These are phyloP conservation scores for Silurus glanis DNA, from an alignment of 2,113 vertebrate species.

Conservation along the genomic window DNA sequence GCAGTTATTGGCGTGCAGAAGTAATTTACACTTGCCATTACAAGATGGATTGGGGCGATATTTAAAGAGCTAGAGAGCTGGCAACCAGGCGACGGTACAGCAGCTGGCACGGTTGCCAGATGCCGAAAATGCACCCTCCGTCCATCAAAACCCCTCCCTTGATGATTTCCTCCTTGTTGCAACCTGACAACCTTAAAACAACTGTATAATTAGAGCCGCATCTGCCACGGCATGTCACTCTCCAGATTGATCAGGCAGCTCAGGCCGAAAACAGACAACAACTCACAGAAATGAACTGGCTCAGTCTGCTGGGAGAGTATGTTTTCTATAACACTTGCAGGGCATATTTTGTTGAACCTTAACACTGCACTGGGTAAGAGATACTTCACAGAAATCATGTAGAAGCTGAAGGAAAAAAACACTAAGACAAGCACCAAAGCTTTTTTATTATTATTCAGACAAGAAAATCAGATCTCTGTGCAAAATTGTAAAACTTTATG, in stretches of 20 bases:
- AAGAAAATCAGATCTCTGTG: background rate
- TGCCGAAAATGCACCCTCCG: conserved; percentile 74
- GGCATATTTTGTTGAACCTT: background rate
- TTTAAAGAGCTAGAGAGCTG: conserved; percentile 78
- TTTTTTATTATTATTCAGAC: background rate
- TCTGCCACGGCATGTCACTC: conserved; percentile 68
- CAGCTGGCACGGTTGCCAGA: conserved; percentile 76
- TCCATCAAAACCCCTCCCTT: conserved; percentile 70
- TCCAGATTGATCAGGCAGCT: conserved; percentile 59
- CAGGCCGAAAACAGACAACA: conserved; percentile 47
- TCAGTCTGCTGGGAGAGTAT: background rate
- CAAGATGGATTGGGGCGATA: conserved; percentile 75
- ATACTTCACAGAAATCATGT: background rate
- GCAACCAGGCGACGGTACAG: conserved; percentile 68
- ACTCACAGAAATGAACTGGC: conserved; percentile 31
- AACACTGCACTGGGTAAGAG: background rate
- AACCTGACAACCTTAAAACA: conserved; percentile 80
- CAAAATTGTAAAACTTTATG: conserved; percentile 16
- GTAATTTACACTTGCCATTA: conserved; percentile 80
- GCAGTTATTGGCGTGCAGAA: conserved; percentile 78
- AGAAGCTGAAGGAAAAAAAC: background rate
- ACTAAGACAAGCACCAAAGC: background rate
- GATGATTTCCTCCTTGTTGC: conserved; percentile 71
- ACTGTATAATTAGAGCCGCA: conserved; percentile 79
- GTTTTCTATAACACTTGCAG: background rate